Evolutionary conservation across 2,113 vertebrate genomes (phyloP).

Genomic region (Micromys minutus): DNA sequence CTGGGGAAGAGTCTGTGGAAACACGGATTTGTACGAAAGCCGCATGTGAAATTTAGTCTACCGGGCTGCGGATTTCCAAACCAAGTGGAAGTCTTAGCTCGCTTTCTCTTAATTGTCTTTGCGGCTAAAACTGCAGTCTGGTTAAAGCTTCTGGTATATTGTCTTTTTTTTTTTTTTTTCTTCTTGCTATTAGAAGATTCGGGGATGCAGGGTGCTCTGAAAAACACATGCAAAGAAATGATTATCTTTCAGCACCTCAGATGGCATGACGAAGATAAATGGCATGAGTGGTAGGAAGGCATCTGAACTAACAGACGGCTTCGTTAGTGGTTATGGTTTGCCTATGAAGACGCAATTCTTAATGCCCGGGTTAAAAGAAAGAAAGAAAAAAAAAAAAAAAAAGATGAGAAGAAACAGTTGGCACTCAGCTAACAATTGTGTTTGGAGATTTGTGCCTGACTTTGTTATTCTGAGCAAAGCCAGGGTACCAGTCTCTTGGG

Average conservation of each 20-base stretch:
- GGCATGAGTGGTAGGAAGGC: constrained; percentile 56
- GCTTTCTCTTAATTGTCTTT: constrained; percentile 80
- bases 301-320: constrained; percentile 75
- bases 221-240: constrained; percentile 80
- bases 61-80: constrained; percentile 67
- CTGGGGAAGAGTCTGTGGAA: constrained; percentile 78
- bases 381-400: constrained; percentile 56
- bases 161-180: constrained; percentile 73
- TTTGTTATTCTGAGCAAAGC: constrained; percentile 91
- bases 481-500: constrained; percentile 89
- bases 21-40: constrained; percentile 73
- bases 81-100: constrained; percentile 68
- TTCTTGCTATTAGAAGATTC: constrained; percentile 68
- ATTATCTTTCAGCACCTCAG: constrained; percentile 62
- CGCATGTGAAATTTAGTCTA: constrained; percentile 67
- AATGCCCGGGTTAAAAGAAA: constrained; percentile 69
- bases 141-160: constrained; percentile 84
- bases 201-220: constrained; percentile 12
- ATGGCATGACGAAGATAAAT: constrained; percentile 71
- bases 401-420: constrained; percentile 89
- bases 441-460: constrained; percentile 89
- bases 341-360: constrained; percentile 81
- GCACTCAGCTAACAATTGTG: constrained; percentile 90
- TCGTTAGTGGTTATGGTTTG: constrained; percentile 72
- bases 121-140: constrained; percentile 79